These are phyloP conservation scores for Canis aureus DNA, from an alignment of 2,113 vertebrate species.

Conservation along the genomic window DNA sequence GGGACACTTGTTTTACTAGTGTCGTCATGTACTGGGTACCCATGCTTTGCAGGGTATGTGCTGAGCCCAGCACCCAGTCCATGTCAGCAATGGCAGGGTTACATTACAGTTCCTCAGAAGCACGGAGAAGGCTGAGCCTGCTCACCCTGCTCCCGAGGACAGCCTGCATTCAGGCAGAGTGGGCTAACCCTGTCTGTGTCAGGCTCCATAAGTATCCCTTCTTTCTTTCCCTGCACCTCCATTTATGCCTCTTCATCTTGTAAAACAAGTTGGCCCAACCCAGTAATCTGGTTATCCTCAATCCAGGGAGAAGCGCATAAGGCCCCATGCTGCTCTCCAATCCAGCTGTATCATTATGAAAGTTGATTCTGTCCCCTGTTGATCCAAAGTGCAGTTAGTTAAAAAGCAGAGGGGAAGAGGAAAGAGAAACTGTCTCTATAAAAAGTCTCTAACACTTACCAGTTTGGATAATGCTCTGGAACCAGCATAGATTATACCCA, in stretches of 20 bases:
- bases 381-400: background rate
- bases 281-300: background rate
- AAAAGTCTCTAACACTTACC: conserved; percentile 86
- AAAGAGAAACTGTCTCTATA: background rate
- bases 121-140: background rate
- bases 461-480: conserved; percentile 95
- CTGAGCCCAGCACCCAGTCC: background rate
- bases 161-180: background rate
- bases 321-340: background rate
- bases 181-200: background rate
- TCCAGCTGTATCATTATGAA: background rate
- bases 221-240: background rate
- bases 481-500: conserved; percentile 96
- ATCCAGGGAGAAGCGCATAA: background rate
- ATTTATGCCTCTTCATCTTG: background rate
- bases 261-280: background rate
- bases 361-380: background rate
- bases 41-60: background rate
- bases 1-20: background rate
- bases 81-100: accelerated
- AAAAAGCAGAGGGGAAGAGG: background rate
- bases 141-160: background rate
- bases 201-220: background rate
- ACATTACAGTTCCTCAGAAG: accelerated
- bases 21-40: too few species aligned